Evolutionary conservation across 2,113 vertebrate genomes (phyloP).

Genomic region (Tinamus guttatus): DNA sequence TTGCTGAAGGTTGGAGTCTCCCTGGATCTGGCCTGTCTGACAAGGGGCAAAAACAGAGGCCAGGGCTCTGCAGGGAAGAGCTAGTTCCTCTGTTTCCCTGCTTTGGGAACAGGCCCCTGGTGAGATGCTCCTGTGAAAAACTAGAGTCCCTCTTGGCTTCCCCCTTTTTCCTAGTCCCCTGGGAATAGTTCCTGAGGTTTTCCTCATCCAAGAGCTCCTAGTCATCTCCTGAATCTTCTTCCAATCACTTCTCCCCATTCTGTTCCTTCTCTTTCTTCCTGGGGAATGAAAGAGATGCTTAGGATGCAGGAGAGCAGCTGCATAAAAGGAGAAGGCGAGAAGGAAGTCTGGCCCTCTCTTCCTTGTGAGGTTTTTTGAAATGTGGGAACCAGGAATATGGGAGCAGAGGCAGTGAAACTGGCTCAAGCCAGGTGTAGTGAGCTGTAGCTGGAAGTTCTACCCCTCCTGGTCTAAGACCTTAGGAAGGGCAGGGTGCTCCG

Average conservation of each 20-base stretch:
- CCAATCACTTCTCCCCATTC: background rate
- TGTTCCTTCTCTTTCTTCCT: background rate
- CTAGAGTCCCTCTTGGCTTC: background rate
- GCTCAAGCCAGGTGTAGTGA: background rate
- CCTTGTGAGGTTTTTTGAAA: background rate
- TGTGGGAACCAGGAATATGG: background rate
- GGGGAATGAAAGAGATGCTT: background rate
- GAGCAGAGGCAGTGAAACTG: background rate
- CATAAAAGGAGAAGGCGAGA: background rate
- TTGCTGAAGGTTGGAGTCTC: background rate
- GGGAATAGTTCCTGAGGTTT: background rate
- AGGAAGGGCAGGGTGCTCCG: background rate
- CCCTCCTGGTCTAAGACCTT: background rate
- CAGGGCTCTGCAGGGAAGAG: background rate
- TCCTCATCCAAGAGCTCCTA: background rate
- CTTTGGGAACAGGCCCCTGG: background rate
- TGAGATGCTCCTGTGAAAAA: accelerated
- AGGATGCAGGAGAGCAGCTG: background rate
- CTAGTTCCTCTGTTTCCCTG: background rate
- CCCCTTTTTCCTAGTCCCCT: background rate
- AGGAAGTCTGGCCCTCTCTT: background rate
- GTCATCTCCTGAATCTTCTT: background rate
- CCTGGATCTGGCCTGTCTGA: background rate
- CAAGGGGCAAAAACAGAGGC: background rate
- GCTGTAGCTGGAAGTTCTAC: background rate